A percentile compares a stretch with the other conserved stretches of the same genome.
These are phyloP conservation scores for Cheilosia vernalis DNA, from an alignment of 2,888 invertebrate species.

Conservation along the genomic window DNA sequence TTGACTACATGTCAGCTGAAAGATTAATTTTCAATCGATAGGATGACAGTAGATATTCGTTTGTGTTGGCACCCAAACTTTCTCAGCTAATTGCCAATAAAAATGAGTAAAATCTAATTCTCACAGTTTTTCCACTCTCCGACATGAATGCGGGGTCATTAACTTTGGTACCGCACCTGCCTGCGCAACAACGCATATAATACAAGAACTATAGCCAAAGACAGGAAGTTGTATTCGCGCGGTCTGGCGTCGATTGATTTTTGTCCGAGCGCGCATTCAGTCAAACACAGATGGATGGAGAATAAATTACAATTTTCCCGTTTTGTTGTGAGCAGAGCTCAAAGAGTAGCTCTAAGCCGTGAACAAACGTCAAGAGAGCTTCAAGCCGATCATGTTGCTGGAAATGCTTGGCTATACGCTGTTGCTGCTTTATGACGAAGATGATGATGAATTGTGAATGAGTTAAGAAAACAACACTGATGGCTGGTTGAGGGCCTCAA, in stretches of 20 bases:
- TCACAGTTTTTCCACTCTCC: background rate
- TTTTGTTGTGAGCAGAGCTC: conserved; percentile 20
- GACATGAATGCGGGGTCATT: conserved; percentile 5
- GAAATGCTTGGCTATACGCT: background rate
- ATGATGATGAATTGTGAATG: conserved; percentile 58
- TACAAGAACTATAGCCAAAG: conserved; percentile 26
- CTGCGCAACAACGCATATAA: background rate
- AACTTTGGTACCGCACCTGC: conserved; percentile 39
- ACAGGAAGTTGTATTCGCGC: conserved; percentile 49
- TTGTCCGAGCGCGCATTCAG: conserved; percentile 12
- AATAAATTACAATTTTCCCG: conserved; percentile 43
- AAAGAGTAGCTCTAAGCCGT: conserved; percentile 12
- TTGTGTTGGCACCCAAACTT: background rate
- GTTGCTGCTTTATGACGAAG: conserved; percentile 19
- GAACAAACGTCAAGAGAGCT: conserved; percentile 23
- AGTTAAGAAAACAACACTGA: conserved; percentile 40
- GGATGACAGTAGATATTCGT: background rate
- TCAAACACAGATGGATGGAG: conserved; percentile 5
- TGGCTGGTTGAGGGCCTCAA: conserved; percentile 22
- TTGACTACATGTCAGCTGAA: background rate
- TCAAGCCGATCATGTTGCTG: conserved; percentile 28
- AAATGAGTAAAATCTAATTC: conserved; percentile 2
- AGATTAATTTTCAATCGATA: background rate
- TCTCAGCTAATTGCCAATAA: conserved; percentile 17
- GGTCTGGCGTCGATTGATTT: conserved; percentile 33